Evolutionary conservation across 2,113 vertebrate species (phyloP).

Genomic region (Raja brachyura): DNA sequence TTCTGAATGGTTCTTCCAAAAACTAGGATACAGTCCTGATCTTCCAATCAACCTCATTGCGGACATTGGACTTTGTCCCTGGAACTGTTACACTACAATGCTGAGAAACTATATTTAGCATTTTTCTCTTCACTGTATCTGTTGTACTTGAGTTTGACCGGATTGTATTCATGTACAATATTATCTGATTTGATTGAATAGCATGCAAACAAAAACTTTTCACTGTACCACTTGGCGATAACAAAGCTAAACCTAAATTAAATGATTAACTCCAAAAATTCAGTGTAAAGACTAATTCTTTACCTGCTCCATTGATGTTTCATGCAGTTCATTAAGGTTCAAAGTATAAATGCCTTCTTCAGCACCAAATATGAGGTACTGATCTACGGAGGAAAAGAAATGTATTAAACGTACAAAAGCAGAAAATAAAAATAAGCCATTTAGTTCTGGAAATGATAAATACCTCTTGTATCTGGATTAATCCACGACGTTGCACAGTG

Average conservation of each 20-base stretch:
- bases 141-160: too few relatives aligned
- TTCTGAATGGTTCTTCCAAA: too few relatives aligned
- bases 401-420: background rate
- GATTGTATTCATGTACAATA: too few relatives aligned
- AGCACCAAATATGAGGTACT: constrained; percentile 96
- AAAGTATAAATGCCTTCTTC: constrained; percentile 97
- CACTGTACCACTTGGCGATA: too few relatives aligned
- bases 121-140: too few relatives aligned
- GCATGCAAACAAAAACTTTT: too few relatives aligned
- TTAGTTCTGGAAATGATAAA: constrained; percentile 29
- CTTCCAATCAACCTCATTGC: too few relatives aligned
- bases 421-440: background rate
- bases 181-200: too few relatives aligned
- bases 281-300: background rate
- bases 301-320: constrained; percentile 98
- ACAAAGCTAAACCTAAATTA: background rate
- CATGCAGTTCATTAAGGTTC: constrained; percentile 95
- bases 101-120: too few relatives aligned
- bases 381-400: constrained; percentile 65
- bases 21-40: too few relatives aligned
- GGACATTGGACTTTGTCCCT: too few relatives aligned
- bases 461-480: constrained; percentile 97
- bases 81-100: too few relatives aligned
- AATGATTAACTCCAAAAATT: background rate
- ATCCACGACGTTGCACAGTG: constrained; percentile 98